phyloP scores from a whole-genome alignment of 1,140 invertebrate genomes.

The Potamilus streckersoni region DNA sequence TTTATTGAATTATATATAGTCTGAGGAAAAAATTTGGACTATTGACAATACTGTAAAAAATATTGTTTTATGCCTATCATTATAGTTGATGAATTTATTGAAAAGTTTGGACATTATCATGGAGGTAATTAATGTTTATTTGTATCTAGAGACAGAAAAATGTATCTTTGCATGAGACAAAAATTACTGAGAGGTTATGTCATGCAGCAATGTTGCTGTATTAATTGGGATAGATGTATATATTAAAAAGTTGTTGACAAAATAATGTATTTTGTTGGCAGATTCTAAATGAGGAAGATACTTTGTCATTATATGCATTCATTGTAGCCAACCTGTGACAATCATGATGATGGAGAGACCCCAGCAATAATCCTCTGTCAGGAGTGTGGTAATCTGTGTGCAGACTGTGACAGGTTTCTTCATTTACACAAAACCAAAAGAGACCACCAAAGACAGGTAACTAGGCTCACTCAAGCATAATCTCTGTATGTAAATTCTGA shows the following conservation, averaged over 20 bases:
- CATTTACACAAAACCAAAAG: slow-evolving; percentile 91
- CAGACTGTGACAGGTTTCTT: slow-evolving; percentile 94
- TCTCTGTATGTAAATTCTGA: no score
- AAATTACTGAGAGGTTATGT: no score
- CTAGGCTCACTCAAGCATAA: no score
- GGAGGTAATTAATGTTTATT: no score
- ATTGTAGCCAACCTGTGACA: slow-evolving; percentile 85
- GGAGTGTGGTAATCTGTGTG: slow-evolving; percentile 91
- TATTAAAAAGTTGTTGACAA: background rate
- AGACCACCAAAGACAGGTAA: slow-evolving; percentile 86
- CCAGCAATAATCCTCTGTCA: slow-evolving; percentile 91
- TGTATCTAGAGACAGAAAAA: no score
- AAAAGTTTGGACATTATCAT: no score
- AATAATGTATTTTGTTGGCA: background rate
- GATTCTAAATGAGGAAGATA: background rate
- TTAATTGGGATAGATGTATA: background rate
- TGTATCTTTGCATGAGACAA: no score
- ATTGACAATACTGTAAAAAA: no score
- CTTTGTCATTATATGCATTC: slow-evolving; percentile 5
- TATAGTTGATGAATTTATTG: no score
- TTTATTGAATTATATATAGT: no score
- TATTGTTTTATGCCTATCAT: no score
- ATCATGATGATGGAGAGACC: slow-evolving; percentile 97
- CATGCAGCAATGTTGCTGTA: background rate
- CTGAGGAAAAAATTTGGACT: no score